Conservation (phyloP, 2,113 vertebrate genomes). For the Nesospiza acunhae region DNA sequence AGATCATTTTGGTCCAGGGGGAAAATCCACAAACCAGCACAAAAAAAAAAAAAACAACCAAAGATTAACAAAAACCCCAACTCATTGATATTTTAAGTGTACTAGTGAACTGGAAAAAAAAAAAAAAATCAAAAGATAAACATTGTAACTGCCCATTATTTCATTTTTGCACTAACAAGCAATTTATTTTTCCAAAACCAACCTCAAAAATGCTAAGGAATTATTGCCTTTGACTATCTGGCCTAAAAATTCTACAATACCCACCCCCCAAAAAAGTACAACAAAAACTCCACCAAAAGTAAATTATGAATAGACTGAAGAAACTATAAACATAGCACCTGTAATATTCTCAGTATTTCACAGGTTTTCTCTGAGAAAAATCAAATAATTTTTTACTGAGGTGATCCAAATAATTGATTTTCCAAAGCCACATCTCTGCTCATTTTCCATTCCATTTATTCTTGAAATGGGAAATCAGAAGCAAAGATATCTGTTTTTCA, state of each 20-base stretch:
- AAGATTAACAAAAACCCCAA: no score
- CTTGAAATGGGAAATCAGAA: background rate
- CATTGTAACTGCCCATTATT: background rate
- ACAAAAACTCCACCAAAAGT: background rate
- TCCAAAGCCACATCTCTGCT: accelerated
- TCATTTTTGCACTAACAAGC: background rate
- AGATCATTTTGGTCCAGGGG: background rate
- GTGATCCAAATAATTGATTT: background rate
- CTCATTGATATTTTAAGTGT: background rate
- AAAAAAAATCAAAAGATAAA: background rate
- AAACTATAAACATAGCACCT: background rate
- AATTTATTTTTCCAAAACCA: background rate
- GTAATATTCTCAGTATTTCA: background rate
- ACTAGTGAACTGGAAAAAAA: background rate
- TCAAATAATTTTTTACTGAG: background rate
- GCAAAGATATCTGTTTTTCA: background rate
- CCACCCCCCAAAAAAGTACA: accelerated
- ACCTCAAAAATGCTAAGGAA: background rate
- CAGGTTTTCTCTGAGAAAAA: background rate
- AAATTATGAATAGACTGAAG: background rate
- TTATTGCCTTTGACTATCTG: background rate
- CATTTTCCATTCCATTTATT: background rate
- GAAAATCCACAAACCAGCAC: background rate
- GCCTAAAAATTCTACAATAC: background rate
- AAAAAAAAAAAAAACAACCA: accelerated